Evolutionary conservation across 2,113 vertebrate species (phyloP), one percentile per base, ranked within the genome.

Genomic region (Eretmodus cyanostictus): DNA sequence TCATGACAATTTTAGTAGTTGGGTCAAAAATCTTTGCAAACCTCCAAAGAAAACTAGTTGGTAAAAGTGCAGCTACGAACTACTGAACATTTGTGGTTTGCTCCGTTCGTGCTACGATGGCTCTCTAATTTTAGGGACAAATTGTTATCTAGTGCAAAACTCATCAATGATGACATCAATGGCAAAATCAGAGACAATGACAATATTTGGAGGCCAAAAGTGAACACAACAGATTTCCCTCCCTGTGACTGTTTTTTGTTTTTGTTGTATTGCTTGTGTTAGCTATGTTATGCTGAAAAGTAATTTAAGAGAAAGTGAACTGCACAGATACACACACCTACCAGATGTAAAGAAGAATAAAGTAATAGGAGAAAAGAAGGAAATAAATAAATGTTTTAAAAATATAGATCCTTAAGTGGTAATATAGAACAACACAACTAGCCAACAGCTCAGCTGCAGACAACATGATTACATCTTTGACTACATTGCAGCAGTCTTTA

Each of bases 291-390:
- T 59, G 55, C 55, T 59, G 2, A 59, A 59, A 29, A 16, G 55
- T 29, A 59, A 16, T 59, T 59, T 59, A 59, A 59, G 24, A 59
- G 8, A 59, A 59, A 59, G 55, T 5, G 13, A 59, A 59, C 16
- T 59, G 55, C 55, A 59, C 0, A 59, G 27, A 59, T 59, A 59
- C 55, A 59, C 55, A 59, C 24, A 16, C 24, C 55, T 16, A 59
- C 13, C 8, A 29, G 24, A 59, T 59, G 4, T 59, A 59, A 59
- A 59, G 55, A 29, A 29, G 24, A 0, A 59, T 59, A 29, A 29
- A 0, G 57, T 0, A 59, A 61, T 61, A 61, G 0, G 57, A 31
- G 8, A 61, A 31, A 61, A 61, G 5, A 61, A 31, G 0, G 14
- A 59, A 59, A 59, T 6, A 0, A 61, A 61, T 61, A 61, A 61